These are phyloP conservation scores for Benthochromis sp. DNA, from an alignment of 2,113 vertebrate genomes.

Conservation along the genomic window DNA sequence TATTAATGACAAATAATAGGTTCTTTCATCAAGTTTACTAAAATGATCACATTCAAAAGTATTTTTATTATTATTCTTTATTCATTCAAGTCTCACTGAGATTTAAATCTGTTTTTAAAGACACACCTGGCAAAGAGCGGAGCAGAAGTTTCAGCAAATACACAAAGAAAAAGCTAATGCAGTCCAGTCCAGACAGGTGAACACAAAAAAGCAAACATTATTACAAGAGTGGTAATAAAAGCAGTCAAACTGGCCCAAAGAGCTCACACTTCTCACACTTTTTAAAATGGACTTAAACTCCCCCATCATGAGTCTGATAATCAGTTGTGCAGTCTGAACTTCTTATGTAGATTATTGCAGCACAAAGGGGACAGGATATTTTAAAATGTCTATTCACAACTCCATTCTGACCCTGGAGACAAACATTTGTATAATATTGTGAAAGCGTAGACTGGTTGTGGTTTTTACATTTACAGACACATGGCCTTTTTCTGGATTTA, in stretches of 20 bases:
- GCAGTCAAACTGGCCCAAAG: not conserved
- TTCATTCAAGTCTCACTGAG: not conserved
- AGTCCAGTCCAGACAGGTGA: not conserved
- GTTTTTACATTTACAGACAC: not conserved
- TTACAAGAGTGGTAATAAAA: not conserved
- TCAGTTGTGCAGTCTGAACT: not conserved
- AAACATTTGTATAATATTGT: not conserved
- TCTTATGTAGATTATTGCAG: not conserved
- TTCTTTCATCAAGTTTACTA: not conserved
- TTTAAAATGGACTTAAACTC: not conserved
- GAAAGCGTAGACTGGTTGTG: not conserved
- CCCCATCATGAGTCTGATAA: not conserved
- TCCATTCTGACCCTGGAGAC: accelerated
- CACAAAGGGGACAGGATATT: not conserved
- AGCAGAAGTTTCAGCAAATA: not conserved
- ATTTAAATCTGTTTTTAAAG: not conserved
- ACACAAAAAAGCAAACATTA: not conserved
- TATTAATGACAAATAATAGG: not conserved
- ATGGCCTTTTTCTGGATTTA: not conserved
- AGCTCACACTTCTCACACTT: not conserved
- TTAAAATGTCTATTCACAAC: not conserved
- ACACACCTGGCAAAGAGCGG: not conserved
- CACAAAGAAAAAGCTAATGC: not conserved
- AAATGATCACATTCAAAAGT: not conserved
- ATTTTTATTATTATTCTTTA: not conserved